phyloP scores from a whole-genome alignment of 92 coral and sea anemone species.

The Epizoanthus ramosus region DNA sequence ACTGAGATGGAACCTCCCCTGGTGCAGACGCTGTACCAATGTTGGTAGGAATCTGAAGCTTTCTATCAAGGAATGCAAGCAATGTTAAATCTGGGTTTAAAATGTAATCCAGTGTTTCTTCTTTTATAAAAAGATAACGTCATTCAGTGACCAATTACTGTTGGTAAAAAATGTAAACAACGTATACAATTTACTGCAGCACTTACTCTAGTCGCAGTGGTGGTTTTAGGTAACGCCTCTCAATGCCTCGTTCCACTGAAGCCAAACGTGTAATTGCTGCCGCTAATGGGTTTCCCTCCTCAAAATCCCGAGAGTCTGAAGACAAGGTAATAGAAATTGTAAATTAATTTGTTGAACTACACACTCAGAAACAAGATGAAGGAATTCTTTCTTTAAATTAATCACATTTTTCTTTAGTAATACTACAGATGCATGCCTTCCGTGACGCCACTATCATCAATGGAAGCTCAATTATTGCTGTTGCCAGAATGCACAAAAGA shows the following conservation, averaged over 20 bases:
- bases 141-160: background rate
- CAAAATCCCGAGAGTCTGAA: slow-evolving; percentile 53
- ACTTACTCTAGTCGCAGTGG: slow-evolving; percentile 97
- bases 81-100: background rate
- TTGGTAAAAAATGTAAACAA: background rate
- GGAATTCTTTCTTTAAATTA: too few relatives aligned
- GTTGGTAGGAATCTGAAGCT: slow-evolving; percentile 90
- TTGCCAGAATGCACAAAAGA: too few relatives aligned
- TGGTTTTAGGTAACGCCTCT: slow-evolving; percentile 90
- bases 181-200: too few relatives aligned
- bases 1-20: slow-evolving; percentile 87
- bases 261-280: slow-evolving; percentile 86
- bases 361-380: too few relatives aligned
- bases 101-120: background rate
- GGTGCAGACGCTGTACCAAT: slow-evolving; percentile 94
- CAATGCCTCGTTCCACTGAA: slow-evolving; percentile 87
- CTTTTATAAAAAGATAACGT: background rate
- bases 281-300: slow-evolving; percentile 72
- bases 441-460: too few relatives aligned
- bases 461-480: too few relatives aligned
- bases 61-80: slow-evolving; percentile 43
- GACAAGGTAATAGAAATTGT: background rate
- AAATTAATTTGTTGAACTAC: background rate
- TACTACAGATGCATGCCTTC: too few relatives aligned
- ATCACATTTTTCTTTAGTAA: too few relatives aligned